These are phyloP conservation scores for Pogonophryne albipinna DNA, from an alignment of 2,797 vertebrate species.

Conservation along the genomic window DNA sequence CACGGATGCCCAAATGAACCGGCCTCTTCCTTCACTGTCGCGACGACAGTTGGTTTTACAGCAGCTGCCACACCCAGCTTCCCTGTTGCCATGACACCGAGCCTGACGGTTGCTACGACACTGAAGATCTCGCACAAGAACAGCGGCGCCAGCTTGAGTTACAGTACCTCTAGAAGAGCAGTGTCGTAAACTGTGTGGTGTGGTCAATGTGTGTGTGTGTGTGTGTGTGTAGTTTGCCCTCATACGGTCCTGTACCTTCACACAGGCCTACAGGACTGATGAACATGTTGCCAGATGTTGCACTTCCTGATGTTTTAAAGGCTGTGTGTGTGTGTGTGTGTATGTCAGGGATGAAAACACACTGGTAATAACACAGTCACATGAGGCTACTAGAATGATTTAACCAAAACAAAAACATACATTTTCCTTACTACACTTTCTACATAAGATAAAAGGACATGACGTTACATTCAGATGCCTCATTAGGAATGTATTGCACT, in stretches of 20 bases:
- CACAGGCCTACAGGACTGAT: slow-evolving; percentile 43
- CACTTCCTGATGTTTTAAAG: slow-evolving; percentile 37
- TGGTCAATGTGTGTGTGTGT: slow-evolving; percentile 24
- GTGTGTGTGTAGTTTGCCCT: slow-evolving; percentile 40
- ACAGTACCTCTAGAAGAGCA: slow-evolving; percentile 87
- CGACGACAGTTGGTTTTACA: slow-evolving; percentile 59
- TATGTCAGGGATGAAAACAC: slow-evolving; percentile 30
- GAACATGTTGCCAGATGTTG: slow-evolving; percentile 52
- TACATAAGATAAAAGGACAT: slow-evolving; percentile 22
- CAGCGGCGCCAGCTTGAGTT: slow-evolving; percentile 88
- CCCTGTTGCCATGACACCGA: slow-evolving; percentile 73
- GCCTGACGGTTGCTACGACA: slow-evolving; percentile 77
- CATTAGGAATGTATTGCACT: slow-evolving; percentile 62
- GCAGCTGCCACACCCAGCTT: slow-evolving; percentile 68
- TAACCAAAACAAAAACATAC: slow-evolving; percentile 59
- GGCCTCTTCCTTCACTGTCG: slow-evolving; percentile 51
- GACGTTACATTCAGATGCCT: slow-evolving; percentile 21
- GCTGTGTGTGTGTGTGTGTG: slow-evolving; percentile 8
- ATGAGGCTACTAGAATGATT: slow-evolving; percentile 41
- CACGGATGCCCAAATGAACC: slow-evolving; percentile 92
- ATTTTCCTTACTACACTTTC: slow-evolving; percentile 39
- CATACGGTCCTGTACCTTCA: slow-evolving; percentile 46
- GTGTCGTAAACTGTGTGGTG: slow-evolving; percentile 74
- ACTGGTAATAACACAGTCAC: slow-evolving; percentile 30
- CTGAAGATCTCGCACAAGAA: slow-evolving; percentile 90